Evolutionary conservation across 2,888 invertebrate species (phyloP).

Genomic region (Philopedon plagiatum): DNA sequence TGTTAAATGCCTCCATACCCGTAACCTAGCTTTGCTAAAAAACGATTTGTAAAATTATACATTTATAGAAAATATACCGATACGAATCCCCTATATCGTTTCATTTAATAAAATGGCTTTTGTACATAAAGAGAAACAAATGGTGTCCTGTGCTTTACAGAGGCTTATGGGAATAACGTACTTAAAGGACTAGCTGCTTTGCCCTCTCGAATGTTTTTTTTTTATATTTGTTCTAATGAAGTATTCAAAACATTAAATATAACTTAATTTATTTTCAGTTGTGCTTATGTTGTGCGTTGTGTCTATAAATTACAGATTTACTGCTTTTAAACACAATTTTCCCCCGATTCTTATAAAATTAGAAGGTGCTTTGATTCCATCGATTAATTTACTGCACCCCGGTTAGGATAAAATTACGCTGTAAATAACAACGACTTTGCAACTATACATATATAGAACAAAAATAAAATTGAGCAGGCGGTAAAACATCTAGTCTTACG

Average conservation of each 20-base stretch:
- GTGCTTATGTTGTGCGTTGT: too few species aligned
- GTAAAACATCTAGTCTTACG: not conserved
- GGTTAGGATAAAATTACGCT: not conserved
- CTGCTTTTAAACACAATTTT: too few species aligned
- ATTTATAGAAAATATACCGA: not conserved
- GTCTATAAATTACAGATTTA: too few species aligned
- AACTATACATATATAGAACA: too few species aligned
- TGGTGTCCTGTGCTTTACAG: slow-evolving; percentile 21
- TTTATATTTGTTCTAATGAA: not conserved
- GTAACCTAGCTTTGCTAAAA: not conserved
- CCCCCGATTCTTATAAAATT: too few species aligned
- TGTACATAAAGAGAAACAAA: slow-evolving; percentile 24
- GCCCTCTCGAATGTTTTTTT: not conserved
- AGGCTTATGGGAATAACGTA: slow-evolving; percentile 18
- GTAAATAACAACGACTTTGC: not conserved
- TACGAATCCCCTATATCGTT: not conserved
- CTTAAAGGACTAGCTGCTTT: not conserved
- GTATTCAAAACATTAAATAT: not conserved
- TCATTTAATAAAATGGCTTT: slow-evolving; percentile 11
- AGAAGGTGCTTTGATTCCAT: not conserved
- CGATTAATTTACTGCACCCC: not conserved
- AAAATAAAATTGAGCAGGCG: too few species aligned
- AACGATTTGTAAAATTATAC: not conserved
- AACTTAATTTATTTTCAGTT: too few species aligned
- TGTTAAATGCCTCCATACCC: not conserved